Evolutionary conservation across 2,888 invertebrate species (phyloP).

Genomic region (Lordiphosa fenestrarum): DNA sequence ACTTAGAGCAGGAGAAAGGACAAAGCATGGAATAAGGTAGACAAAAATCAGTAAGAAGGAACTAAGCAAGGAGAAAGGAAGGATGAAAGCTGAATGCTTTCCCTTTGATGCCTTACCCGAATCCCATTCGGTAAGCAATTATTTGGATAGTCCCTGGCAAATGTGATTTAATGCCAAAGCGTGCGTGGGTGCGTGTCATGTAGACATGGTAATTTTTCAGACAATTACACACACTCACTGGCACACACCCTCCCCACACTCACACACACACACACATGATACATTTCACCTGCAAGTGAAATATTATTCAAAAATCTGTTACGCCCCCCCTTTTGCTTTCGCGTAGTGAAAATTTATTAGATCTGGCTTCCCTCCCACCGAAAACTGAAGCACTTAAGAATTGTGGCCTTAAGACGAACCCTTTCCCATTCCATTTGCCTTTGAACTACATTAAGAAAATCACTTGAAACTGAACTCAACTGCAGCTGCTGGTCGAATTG

Average conservation of each 20-base stretch:
- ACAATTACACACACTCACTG: conserved; percentile 52
- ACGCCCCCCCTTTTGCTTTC: conserved; percentile 6
- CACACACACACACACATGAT: conserved; percentile 47
- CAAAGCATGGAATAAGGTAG: too few species aligned
- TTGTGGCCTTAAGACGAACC: conserved; percentile 16
- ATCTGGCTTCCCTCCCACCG: conserved; percentile 11
- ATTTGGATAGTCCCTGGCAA: conserved; percentile 36
- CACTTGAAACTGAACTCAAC: conserved; percentile 52
- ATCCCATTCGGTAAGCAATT: background rate
- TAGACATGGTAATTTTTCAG: conserved; percentile 72
- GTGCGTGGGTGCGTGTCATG: conserved; percentile 67
- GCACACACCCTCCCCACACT: conserved; percentile 8
- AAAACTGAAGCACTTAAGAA: conserved; percentile 30
- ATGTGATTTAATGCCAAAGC: conserved; percentile 63
- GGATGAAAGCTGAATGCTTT: too few species aligned
- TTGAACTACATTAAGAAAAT: conserved; percentile 49
- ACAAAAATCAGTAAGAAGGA: too few species aligned
- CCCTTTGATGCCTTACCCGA: too few species aligned
- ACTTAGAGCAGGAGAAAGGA: too few species aligned
- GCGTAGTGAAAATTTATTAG: conserved; percentile 46
- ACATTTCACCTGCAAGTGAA: conserved; percentile 66
- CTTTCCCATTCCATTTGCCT: conserved; percentile 15
- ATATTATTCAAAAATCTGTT: conserved; percentile 72
- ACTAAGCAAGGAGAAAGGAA: too few species aligned
- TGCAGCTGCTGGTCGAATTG: conserved; percentile 69